phyloP scores from a whole-genome alignment of 2,888 invertebrate genomes.

The Pterostichus niger region DNA sequence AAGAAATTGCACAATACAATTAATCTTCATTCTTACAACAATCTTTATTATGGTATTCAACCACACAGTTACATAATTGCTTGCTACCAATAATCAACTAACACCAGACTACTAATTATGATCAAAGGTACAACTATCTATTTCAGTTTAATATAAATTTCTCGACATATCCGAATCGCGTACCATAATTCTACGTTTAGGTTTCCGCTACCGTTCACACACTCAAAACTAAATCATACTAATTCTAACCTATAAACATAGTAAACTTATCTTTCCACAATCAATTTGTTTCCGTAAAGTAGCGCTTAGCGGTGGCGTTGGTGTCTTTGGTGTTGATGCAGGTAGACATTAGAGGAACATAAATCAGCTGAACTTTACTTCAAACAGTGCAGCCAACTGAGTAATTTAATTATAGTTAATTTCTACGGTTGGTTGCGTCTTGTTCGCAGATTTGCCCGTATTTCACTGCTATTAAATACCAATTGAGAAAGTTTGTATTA shows the following conservation, averaged over 20 bases:
- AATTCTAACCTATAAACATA: slow-evolving; percentile 6
- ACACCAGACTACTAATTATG: neutral
- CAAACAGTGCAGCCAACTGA: slow-evolving; percentile 61
- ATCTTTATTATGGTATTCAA: too few relatives aligned
- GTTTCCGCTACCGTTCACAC: slow-evolving; percentile 25
- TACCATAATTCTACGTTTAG: neutral
- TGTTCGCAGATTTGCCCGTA: slow-evolving; percentile 56
- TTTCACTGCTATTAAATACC: slow-evolving; percentile 66
- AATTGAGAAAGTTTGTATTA: slow-evolving; percentile 66
- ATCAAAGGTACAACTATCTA: slow-evolving; percentile 7
- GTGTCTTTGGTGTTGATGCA: slow-evolving; percentile 51
- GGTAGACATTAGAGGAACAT: slow-evolving; percentile 61
- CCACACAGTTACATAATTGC: too few relatives aligned
- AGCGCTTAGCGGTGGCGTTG: slow-evolving; percentile 16
- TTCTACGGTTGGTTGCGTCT: slow-evolving; percentile 59
- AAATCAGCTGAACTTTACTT: slow-evolving; percentile 60
- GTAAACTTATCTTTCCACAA: slow-evolving; percentile 47
- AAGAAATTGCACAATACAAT: too few relatives aligned
- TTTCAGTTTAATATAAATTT: slow-evolving; percentile 4
- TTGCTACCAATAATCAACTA: too few relatives aligned
- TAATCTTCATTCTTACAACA: too few relatives aligned
- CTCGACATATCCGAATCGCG: neutral
- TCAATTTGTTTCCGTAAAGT: slow-evolving; percentile 36
- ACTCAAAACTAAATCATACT: slow-evolving; percentile 13
- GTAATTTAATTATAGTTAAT: slow-evolving; percentile 65